phyloP scores from a whole-genome alignment of 2,797 vertebrate genomes.

The Tiaroga cobitis region DNA sequence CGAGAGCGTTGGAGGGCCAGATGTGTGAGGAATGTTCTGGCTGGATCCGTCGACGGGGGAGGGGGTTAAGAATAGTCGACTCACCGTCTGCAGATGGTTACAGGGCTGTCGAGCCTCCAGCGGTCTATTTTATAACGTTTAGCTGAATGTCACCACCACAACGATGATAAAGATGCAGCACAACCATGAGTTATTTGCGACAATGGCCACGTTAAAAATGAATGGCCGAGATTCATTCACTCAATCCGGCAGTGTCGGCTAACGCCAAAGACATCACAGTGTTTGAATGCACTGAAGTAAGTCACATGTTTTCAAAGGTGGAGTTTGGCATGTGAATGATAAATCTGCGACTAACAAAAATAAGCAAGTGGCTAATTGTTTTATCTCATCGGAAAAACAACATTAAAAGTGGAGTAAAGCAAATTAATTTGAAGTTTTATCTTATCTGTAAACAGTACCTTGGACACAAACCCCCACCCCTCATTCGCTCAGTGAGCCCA shows the following conservation, averaged over 20 bases:
- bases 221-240: not conserved
- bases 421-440: conserved; percentile 38
- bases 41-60: conserved; percentile 67
- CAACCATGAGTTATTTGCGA: conserved; percentile 37
- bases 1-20: conserved; percentile 76
- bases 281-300: not conserved
- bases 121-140: conserved; percentile 71
- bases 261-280: not conserved
- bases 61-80: conserved; percentile 70
- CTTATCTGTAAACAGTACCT: conserved; percentile 45
- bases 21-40: conserved; percentile 85
- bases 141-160: conserved; percentile 59
- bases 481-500: conserved; percentile 54
- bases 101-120: conserved; percentile 76
- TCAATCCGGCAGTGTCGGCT: not conserved
- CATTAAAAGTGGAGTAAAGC: not conserved
- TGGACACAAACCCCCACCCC: conserved; percentile 34
- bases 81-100: conserved; percentile 80
- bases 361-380: conserved; percentile 10
- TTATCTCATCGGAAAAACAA: not conserved
- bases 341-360: not conserved
- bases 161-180: conserved; percentile 44
- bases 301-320: not conserved
- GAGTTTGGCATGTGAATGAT: not conserved
- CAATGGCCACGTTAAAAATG: conserved; percentile 26